Base-by-base conservation (phyloP, 92 coral and sea anemone species). In the Blastomussa wellsi region DNA sequence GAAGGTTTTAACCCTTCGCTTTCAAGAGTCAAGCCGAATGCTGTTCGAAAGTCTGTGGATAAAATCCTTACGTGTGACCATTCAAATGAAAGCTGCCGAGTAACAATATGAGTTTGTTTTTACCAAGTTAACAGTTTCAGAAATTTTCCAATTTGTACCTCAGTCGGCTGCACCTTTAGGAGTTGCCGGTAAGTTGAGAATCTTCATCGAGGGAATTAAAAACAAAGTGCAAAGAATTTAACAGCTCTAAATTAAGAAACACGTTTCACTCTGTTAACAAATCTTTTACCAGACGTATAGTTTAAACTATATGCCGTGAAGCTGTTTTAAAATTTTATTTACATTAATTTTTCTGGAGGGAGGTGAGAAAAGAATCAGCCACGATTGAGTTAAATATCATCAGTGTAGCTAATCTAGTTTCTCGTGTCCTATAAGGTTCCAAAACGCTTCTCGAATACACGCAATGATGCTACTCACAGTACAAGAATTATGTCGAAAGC, bases 241-340 rank as follows among this genome's bases (percentile, higher is more conserved):
- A 29, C 42, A 33, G 80, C 12, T 38, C 29, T 32, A 77, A 51
- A 52, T 49, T 36, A 65, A 42, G 42, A 29, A 42, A 37, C 60
- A 53, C 28, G 20, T 47, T 66, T 80, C 76, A 65, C 64, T 41
- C 44, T 36, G 49, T 79, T 79, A 79, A 79, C 83, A 79, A 79
- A 64, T 41, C 83, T 64, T 44, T 16, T 62, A 64, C 35, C 38
- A 39, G 73, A 22, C 32, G 39, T 28, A 31, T 80, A 44, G 66
- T 47, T 29, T 79, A 22, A n/a, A 14, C 22, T 57, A 37, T 37
- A 62, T 62, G 68, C 33, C 10, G 35, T 41, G 8, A 38, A 19
- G 75, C 41, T 70, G 44, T 17, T 36, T 70, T n/a, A 70, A 70
- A 62, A 37, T 35, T 24, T 7, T 70, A 38, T 70, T 37, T 70